Evolutionary conservation across 1,140 invertebrate species (phyloP).

Genomic region (Orussus abietinus): DNA sequence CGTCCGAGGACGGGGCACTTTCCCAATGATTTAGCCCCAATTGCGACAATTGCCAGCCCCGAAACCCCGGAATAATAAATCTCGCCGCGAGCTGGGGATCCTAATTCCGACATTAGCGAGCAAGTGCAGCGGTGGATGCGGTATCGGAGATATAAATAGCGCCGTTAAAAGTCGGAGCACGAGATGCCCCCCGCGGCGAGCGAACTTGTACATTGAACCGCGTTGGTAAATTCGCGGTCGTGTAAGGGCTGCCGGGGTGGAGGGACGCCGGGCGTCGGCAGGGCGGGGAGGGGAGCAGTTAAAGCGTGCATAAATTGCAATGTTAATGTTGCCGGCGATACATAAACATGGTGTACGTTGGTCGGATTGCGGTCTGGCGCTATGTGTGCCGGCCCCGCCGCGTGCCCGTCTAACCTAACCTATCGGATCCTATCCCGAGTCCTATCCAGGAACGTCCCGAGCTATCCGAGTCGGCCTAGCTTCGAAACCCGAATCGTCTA

Average conservation of each 20-base stretch:
- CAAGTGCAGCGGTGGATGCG: no score
- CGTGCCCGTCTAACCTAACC: conserved; percentile 30
- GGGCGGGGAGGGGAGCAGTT: conserved; percentile 26
- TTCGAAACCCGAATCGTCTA: no score
- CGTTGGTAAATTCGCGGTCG: conserved; percentile 38
- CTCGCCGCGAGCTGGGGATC: no score
- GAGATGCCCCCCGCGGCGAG: conserved; percentile 25
- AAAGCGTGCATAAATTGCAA: conserved; percentile 47
- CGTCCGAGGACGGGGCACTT: no score
- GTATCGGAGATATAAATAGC: conserved; percentile 27
- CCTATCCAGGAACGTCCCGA: no score
- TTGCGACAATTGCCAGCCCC: no score
- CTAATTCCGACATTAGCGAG: no score
- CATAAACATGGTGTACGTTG: conserved; percentile 49
- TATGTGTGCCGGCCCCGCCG: conserved; percentile 22
- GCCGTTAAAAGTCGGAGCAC: conserved; percentile 7
- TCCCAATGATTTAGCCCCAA: no score
- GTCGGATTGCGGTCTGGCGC: conserved; percentile 37
- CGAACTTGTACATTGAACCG: conserved; percentile 31
- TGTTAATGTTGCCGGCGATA: conserved; percentile 45
- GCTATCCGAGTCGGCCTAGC: no score
- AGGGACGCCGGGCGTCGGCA: conserved; percentile 4
- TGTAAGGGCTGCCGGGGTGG: conserved; percentile 29
- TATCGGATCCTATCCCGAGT: no score
- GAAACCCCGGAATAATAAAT: no score